Base-by-base conservation (phyloP, 2,113 vertebrate species). In the Pachycephala philippinensis region DNA sequence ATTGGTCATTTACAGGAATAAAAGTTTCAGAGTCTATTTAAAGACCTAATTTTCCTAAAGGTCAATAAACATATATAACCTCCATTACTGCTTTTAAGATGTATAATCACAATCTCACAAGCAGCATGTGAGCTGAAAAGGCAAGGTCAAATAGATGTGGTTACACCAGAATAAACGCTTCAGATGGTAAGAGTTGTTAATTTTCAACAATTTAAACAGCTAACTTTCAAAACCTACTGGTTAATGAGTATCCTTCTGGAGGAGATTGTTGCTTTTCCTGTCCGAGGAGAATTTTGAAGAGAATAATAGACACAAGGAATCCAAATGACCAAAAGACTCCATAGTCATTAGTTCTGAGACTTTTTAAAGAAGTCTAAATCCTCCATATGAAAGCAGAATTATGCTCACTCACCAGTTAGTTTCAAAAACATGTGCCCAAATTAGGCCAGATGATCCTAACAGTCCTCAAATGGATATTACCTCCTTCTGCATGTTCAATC, bases 141-240 rank as follows among this genome's bases (percentile, higher is more conserved):
- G 21, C 69, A 83, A 96, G 89, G 78, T 84, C 49, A 93, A 69
- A 89, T 1, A 61, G 40, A 60, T n/a, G 61, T 30, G 65, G 49
- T 75, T 87, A 53, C 21, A 82, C 14, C 45, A 24, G 30, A 92
- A 79, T n/a, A 72, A 69, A 81, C 69, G 39, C 60, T 78, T 82
- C 22, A 69, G 54, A 37, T 11, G 14, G 42, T 7, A 30, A 45
- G 26, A 82, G 78, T 11, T 94, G 81, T 94, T 94, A 94, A 94
- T 95, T 91, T 95, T 95, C 94, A 95, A 95, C 74, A 87, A 77
- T 84, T 66, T 71, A 39, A 68, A 81, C 18, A 52, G 64, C 44
- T 53, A 40, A 74, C 64, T 89, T 95, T 81, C 87, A 92, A 95
- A 89, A 94, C 44, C 74, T 82, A 72, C 74, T 69, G 57, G 89